Conservation (phyloP, 2,113 vertebrate species). For the Erythrolamprus reginae region DNA sequence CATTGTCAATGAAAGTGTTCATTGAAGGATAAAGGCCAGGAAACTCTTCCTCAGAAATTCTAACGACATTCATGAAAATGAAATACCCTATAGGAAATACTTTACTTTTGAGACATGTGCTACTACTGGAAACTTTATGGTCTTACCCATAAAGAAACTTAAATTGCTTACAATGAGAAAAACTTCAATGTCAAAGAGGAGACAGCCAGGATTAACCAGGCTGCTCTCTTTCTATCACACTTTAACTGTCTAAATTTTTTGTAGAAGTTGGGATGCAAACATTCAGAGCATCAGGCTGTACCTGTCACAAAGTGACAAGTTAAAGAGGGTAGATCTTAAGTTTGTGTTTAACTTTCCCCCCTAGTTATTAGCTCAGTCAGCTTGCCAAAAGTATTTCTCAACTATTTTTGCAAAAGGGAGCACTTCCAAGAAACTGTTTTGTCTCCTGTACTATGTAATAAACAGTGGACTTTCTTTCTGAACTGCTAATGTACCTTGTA, state of each 20-base stretch:
- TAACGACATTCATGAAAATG: not conserved
- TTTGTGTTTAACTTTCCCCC: not conserved
- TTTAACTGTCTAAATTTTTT: not conserved
- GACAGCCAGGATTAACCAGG: not conserved
- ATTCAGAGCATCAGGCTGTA: not conserved
- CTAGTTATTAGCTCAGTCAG: not conserved
- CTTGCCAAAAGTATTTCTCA: slow-evolving; percentile 30
- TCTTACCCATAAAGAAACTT: not conserved
- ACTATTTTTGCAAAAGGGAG: slow-evolving; percentile 45
- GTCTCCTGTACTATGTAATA: slow-evolving; percentile 44
- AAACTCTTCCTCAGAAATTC: not conserved
- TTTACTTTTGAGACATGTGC: not conserved
- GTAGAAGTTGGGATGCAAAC: accelerated
- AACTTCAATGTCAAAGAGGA: not conserved
- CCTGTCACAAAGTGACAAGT: slow-evolving; percentile 4
- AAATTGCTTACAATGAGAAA: not conserved
- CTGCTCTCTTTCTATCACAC: not conserved
- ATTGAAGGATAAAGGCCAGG: not conserved
- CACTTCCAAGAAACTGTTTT: slow-evolving; percentile 47
- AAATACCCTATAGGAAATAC: not conserved
- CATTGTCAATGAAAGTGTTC: not conserved
- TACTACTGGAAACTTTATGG: not conserved
- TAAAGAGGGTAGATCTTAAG: not conserved
- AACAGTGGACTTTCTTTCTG: slow-evolving; percentile 34
- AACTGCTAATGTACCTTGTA: slow-evolving; percentile 47